Base-by-base conservation (phyloP, 2,113 vertebrate genomes). In the Piprites chloris region DNA sequence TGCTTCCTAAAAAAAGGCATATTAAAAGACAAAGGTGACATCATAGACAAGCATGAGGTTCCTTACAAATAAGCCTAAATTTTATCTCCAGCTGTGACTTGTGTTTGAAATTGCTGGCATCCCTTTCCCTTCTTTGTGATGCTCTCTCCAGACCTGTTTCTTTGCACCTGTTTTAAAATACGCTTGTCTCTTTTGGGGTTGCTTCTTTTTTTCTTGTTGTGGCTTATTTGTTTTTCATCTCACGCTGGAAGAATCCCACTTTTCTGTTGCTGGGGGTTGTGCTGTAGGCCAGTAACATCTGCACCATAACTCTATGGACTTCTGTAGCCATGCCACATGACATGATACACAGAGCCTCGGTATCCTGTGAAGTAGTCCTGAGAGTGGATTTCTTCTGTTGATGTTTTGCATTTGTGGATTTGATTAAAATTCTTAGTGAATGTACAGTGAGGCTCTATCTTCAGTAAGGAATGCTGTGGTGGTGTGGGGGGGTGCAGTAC, bases 311-410 rank as follows among this genome's bases (percentile, higher is more conserved):
- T 28, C 16, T 52, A 4, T 4, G 35, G 33, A 9, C 8, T 58
- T 55, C 24, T 52, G 24, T 47, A 49, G 21, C 67, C 2, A 2
- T 13, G 33, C 30, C 18, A 35, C 0, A 1, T 2, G 8, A 33
- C 2, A 2, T 3, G 33, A 46, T 16, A 4, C 0, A 2, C 9
- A 22, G 11, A 85, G 12, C 15, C 37, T 75, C 21, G 22, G 12
- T 65, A 27, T 65, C 42, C 39, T 78, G 35, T 33, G 15, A 67
- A 63, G 20, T 12, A 6, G 19, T 23, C 33, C 56, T 35, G 10
- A 58, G 28, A 85, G 18, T 1, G 2, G 26, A 58, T 30, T 75
- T n/a, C 46, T 76, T 77, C 13, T 65, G 20, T 18, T 66, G 19
- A 30, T 84, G 17, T 56, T 89, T 74, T 24, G 3, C 14, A 55